Base-by-base conservation (phyloP, 2,888 invertebrate species). In the Imbricaverruca yamaguchii region DNA sequence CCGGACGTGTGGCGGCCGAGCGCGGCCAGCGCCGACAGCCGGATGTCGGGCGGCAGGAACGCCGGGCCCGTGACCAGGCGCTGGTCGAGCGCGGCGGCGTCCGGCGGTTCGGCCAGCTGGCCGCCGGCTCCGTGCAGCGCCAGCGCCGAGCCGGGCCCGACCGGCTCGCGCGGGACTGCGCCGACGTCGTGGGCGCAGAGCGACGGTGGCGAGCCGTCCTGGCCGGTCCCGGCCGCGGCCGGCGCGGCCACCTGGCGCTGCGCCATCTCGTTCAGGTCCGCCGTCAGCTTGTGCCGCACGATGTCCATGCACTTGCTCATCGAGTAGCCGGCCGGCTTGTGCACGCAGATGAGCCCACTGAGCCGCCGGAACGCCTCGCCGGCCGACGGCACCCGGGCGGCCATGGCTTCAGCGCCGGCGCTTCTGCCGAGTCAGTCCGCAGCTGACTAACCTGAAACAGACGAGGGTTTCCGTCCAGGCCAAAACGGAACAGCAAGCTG, bases 291-390 rank as follows among this genome's bases (percentile, higher is more conserved):
- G 80, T 56, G 65, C 6, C 80, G 80, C 59, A 69, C 9, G 18
- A 23, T 18, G 6, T 18, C 0, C 25, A 80, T 11, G 25, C 80
- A 56, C 80, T 80, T 12, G 82, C 23, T 39, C 12, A 79, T 18
- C 2, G 56, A 15, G 79, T 56, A 79, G 12, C 81, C 80, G 6
- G 83, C 21, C 53, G 86, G 85, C 81, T 86, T 86, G 83, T 86
- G 86, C n/a, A 86, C 77, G 83, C 85, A 86, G 81, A 86, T 85
- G 15, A 86, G 81, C 2, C 86, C 86, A 81, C 85, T 84, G 57
- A 86, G 82, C 25, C 83, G 81, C 74, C 83, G 82, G 84, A 84
- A 86, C 21, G 85, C 85, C 12, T 84, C 82, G 18, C 84, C 83
- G 10, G 85, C 85, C 80, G 59, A 59, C 11, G 59, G 59, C 59